Evolutionary conservation across 2,888 invertebrate species (phyloP), one percentile per base, ranked within the genome.

Genomic region (Rhagonycha lutea): DNA sequence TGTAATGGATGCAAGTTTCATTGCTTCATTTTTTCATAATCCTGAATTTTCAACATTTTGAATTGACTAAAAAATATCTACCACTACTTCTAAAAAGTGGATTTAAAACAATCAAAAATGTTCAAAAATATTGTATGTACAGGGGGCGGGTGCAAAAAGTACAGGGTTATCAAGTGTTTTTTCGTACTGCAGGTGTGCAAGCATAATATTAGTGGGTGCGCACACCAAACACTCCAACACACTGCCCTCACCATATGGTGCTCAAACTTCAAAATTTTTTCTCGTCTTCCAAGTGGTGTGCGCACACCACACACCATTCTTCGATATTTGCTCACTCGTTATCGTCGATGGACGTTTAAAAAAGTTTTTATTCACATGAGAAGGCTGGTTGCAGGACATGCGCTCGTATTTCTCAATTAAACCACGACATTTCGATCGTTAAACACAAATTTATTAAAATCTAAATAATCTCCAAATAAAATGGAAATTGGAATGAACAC

Each of bases 201-300:
- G 83, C 83, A 74, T 70, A 47, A 47, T n/a, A 81, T 85, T 85
- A 85, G 82, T 84, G 86, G 86, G 86, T 86, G 86, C 87, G 86
- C 86, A 87, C 87, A 87, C 87, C 86, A 86, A 86, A 78, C 78
- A 74, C 75, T 76, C 75, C 73, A 69, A 73, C 72, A 76, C 76
- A 74, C 75, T 76, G 65, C 68, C 61, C 76, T 78, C 78, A 76
- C 76, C 76, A 62, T 68, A 69, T 73, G 23, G 29, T 67, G 68
- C 28, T 28, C 23, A 69, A 47, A 18, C 14, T 69, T 23, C 12
- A 47, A 24, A 47, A 47, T 24, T n/a, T 9, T n/a, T 69, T 70
- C 12, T 12, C 14, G 26, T 70, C 70, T 32, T 68, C 68, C 29
- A 68, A 68, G 82, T 83, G 83, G 83, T 84, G 84, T 83, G 84